These are phyloP conservation scores for Harpagifer antarcticus DNA, from an alignment of 2,797 vertebrate species.

Conservation along the genomic window DNA sequence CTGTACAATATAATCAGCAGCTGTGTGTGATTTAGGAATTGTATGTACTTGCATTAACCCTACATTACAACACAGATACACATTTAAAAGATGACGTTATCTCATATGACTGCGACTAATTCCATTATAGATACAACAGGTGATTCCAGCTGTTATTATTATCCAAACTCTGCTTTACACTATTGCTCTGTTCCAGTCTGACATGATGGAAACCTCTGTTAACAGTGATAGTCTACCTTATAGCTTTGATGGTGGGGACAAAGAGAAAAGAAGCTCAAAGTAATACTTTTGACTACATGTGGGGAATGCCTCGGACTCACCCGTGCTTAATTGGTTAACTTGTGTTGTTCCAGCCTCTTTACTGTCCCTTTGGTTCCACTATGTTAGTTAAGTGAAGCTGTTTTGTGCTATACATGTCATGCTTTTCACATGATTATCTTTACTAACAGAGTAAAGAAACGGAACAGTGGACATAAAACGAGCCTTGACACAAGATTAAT, in stretches of 20 bases:
- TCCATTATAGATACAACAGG: background rate
- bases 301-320: conserved; percentile 19
- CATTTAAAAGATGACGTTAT: background rate
- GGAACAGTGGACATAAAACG: conserved; percentile 38
- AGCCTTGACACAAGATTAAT: conserved; percentile 59
- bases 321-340: conserved; percentile 53
- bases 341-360: conserved; percentile 55
- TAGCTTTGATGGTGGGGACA: background rate
- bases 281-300: conserved; percentile 7
- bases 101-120: background rate
- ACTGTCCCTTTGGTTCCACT: conserved; percentile 59
- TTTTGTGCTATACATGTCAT: conserved; percentile 55
- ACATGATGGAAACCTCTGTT: background rate
- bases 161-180: too few species aligned
- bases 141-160: conserved; percentile 8
- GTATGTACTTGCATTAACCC: background rate
- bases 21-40: background rate
- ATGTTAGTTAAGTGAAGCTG: conserved; percentile 35
- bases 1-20: background rate
- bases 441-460: conserved; percentile 41
- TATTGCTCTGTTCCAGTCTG: background rate
- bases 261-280: conserved; percentile 20
- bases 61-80: background rate
- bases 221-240: background rate
- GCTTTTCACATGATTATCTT: conserved; percentile 56